Evolutionary conservation across 2,113 vertebrate genomes (phyloP).

Genomic region (Megalops atlanticus): DNA sequence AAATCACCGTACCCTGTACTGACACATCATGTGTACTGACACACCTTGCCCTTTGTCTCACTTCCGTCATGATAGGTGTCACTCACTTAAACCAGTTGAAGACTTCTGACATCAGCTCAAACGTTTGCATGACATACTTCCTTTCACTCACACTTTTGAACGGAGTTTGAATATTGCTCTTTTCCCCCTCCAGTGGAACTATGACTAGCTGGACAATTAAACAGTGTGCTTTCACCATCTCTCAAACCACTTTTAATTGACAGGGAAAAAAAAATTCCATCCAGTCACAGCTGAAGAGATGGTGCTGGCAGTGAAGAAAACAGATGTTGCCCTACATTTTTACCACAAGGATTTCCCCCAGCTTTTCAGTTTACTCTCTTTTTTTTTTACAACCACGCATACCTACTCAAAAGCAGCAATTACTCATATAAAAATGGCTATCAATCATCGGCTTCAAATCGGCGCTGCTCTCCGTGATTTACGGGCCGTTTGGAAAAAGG

Average conservation of each 20-base stretch:
- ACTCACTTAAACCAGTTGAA: too few relatives aligned
- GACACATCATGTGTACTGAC: too few relatives aligned
- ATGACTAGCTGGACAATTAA: background rate
- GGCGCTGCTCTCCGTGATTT: background rate
- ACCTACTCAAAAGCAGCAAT: constrained; percentile 39
- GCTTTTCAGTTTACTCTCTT: constrained; percentile 1
- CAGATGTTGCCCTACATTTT: constrained; percentile 54
- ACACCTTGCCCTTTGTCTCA: background rate
- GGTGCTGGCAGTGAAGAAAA: constrained; percentile 50
- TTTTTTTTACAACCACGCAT: constrained; percentile 32
- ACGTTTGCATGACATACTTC: too few relatives aligned
- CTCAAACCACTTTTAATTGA: constrained; percentile 2
- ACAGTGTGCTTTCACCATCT: background rate
- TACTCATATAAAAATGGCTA: constrained; percentile 36
- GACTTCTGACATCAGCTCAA: too few relatives aligned
- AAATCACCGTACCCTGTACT: too few relatives aligned
- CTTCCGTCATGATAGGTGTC: too few relatives aligned
- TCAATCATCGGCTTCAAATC: constrained; percentile 30
- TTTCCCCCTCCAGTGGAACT: background rate
- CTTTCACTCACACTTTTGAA: background rate
- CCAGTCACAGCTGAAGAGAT: constrained; percentile 28
- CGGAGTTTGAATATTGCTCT: background rate
- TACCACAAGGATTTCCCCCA: constrained; percentile 32
- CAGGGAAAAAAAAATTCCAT: background rate
- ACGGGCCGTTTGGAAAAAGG: background rate